Evolutionary conservation across 37 sponge, comb jelly and placozoan species (phyloP).

Genomic region (Petrosia ficiformis): DNA sequence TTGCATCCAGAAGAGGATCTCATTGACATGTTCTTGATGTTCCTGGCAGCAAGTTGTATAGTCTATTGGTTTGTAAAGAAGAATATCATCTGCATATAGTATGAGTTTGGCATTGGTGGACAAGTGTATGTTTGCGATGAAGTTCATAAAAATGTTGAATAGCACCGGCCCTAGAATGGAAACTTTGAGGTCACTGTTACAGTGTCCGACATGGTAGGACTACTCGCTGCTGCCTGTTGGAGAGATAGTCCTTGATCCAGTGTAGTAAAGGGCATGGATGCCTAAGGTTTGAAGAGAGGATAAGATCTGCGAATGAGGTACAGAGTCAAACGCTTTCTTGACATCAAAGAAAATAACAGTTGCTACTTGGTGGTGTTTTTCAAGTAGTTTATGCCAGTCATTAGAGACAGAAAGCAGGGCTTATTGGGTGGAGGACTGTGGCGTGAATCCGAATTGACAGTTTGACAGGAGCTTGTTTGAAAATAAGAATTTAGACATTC

Average conservation of each 20-base stretch:
- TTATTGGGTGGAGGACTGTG: constrained; percentile 20
- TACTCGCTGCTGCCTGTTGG: constrained; percentile 14
- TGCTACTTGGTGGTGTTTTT: constrained; percentile 1
- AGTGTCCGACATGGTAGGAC: no score
- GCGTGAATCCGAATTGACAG: constrained; percentile 27
- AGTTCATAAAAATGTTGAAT: no score
- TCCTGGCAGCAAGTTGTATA: no score
- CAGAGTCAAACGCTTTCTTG: no score
- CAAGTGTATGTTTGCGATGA: no score
- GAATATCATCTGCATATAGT: no score
- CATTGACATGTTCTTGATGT: no score
- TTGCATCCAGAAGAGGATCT: no score
- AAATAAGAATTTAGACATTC: constrained; percentile 10
- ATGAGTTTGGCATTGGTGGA: no score
- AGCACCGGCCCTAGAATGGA: no score
- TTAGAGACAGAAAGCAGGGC: constrained; percentile 15
- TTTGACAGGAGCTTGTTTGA: constrained; percentile 27
- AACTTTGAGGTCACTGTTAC: no score
- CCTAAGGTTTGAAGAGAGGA: constrained; percentile 1
- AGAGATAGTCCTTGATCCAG: constrained; percentile 12
- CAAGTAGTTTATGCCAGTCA: constrained; percentile 1
- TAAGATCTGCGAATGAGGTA: constrained; percentile 8
- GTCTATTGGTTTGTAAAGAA: no score
- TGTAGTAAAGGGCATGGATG: constrained; percentile 8
- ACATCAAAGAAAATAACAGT: constrained; percentile 9